Conservation (phyloP, 2,888 invertebrate genomes). For the Halocaridina rubra region DNA sequence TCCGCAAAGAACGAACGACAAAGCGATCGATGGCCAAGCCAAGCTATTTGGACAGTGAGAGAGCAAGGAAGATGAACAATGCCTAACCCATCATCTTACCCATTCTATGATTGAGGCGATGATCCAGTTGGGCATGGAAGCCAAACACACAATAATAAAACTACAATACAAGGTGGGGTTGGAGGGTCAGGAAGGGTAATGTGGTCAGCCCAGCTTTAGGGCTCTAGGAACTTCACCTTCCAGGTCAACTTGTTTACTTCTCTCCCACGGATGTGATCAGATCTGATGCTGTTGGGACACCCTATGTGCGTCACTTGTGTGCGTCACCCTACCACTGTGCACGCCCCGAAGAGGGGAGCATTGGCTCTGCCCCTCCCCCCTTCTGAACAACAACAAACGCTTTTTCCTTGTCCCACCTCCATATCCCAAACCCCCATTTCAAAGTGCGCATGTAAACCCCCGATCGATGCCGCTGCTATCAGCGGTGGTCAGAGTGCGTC, state of each 20-base stretch:
- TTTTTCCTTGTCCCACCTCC: slow-evolving; percentile 55
- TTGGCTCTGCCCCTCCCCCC: slow-evolving; percentile 42
- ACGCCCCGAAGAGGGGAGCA: slow-evolving; percentile 57
- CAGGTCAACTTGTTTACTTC: slow-evolving; percentile 49
- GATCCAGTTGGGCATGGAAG: slow-evolving; percentile 35
- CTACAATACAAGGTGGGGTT: slow-evolving; percentile 17
- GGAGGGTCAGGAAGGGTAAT: slow-evolving; percentile 46
- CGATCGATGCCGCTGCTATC: slow-evolving; percentile 56
- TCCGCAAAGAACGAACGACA: slow-evolving; percentile 48
- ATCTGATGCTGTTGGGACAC: slow-evolving; percentile 47
- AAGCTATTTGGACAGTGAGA: slow-evolving; percentile 50
- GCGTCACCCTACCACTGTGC: slow-evolving; percentile 58
- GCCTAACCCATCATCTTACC: slow-evolving; percentile 57
- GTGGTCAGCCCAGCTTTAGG: slow-evolving; percentile 32
- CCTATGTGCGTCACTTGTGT: slow-evolving; percentile 57
- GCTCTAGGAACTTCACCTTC: slow-evolving; percentile 25
- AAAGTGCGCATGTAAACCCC: slow-evolving; percentile 60
- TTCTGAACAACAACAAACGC: slow-evolving; percentile 58
- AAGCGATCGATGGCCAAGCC: slow-evolving; percentile 52
- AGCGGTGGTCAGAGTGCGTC: slow-evolving; percentile 57
- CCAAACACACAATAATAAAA: slow-evolving; percentile 49
- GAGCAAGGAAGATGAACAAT: slow-evolving; percentile 56
- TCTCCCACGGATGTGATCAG: slow-evolving; percentile 45
- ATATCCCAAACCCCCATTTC: slow-evolving; percentile 40
- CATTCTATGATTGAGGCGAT: slow-evolving; percentile 48